phyloP scores from a whole-genome alignment of 2,888 invertebrate genomes.

The Germaria angustata region DNA sequence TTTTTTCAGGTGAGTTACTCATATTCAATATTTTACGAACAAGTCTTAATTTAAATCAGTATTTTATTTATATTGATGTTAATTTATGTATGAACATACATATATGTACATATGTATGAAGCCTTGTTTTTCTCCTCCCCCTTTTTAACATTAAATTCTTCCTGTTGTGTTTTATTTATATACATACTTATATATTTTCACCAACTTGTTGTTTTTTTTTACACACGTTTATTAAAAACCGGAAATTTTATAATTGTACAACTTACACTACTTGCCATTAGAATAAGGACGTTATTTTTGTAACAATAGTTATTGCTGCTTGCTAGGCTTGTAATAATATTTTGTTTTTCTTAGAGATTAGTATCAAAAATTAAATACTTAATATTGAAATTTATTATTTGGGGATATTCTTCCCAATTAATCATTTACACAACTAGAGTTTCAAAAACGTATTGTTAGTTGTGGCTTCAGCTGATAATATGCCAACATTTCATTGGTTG shows the following conservation, averaged over 20 bases:
- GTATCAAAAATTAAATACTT: slow-evolving; percentile 51
- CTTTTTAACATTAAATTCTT: neutral
- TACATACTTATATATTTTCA: slow-evolving; percentile 17
- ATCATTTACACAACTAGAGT: too few species aligned
- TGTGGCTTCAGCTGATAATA: too few species aligned
- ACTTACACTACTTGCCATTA: slow-evolving; percentile 12
- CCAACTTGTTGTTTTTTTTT: slow-evolving; percentile 20
- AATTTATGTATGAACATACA: slow-evolving; percentile 54
- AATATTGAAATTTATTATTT: neutral
- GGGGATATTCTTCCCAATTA: too few species aligned
- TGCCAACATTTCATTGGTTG: too few species aligned
- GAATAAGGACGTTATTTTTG: too few species aligned
- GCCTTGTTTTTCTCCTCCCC: slow-evolving; percentile 3
- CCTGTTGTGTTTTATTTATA: neutral
- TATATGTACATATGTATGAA: too few species aligned
- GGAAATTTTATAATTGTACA: slow-evolving; percentile 49
- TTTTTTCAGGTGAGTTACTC: slow-evolving; percentile 56
- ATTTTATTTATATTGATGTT: slow-evolving; percentile 34
- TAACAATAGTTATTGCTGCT: too few species aligned
- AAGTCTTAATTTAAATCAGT: slow-evolving; percentile 3
- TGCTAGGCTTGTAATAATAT: too few species aligned
- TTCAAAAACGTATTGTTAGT: too few species aligned
- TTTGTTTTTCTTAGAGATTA: slow-evolving; percentile 22
- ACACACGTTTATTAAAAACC: slow-evolving; percentile 39
- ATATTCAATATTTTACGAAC: slow-evolving; percentile 1